A percentile compares a stretch with the other conserved stretches of the same genome.
Evolutionary conservation across 1,140 invertebrate species (phyloP).

Genomic region (Gryllus bimaculatus): DNA sequence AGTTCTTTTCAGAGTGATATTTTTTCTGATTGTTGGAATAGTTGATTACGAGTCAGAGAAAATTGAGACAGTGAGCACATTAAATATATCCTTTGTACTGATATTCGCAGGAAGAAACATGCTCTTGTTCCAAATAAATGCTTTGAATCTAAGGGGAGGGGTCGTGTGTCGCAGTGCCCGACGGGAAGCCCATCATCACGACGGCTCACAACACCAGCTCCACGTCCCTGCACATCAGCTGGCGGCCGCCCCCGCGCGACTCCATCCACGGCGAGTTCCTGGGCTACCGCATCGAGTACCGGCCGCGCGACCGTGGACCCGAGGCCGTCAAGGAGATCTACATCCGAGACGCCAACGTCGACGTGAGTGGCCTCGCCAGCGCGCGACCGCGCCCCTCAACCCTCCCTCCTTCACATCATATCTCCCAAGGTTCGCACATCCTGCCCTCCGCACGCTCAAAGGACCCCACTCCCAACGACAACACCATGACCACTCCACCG

Average conservation of each 20-base stretch:
- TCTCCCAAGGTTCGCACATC: too few species aligned
- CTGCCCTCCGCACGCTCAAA: too few species aligned
- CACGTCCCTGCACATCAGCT: slow-evolving; percentile 57
- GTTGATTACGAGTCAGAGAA: too few species aligned
- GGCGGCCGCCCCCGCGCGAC: slow-evolving; percentile 54
- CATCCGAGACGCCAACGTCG: slow-evolving; percentile 52
- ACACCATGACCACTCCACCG: too few species aligned
- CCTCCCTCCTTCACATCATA: too few species aligned
- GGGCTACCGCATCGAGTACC: slow-evolving; percentile 60
- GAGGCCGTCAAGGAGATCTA: slow-evolving; percentile 55
- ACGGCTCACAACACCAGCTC: slow-evolving; percentile 60
- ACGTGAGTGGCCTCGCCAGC: slow-evolving; percentile 39
- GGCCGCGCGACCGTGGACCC: slow-evolving; percentile 46
- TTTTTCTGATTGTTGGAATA: too few species aligned
- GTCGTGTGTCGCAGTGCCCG: slow-evolving; percentile 47
- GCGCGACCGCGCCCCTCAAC: too few species aligned
- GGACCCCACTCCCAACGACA: too few species aligned
- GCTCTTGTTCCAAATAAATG: neutral
- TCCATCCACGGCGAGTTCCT: slow-evolving; percentile 71
- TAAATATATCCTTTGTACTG: neutral
- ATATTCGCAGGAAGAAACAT: neutral
- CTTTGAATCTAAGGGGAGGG: neutral
- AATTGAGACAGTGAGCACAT: too few species aligned
- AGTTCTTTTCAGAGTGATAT: too few species aligned
- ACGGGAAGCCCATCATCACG: slow-evolving; percentile 60